Conservation (phyloP, 2,797 vertebrate genomes). For the Enteromius thamalakanensis region DNA sequence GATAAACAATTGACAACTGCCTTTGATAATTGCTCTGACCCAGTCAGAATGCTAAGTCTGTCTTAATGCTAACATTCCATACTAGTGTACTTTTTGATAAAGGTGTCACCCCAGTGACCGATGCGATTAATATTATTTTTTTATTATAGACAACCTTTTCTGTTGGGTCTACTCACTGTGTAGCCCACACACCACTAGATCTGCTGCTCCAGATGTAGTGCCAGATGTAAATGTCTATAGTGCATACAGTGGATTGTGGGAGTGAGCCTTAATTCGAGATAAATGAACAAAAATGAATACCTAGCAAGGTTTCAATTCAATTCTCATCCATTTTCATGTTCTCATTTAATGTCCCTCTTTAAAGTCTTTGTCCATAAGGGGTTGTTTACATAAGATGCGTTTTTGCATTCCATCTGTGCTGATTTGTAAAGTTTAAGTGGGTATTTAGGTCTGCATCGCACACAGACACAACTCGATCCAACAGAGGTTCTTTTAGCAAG, state of each 20-base stretch:
- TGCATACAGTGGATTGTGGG: neutral
- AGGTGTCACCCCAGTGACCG: neutral
- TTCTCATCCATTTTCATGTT: neutral
- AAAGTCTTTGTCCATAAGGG: neutral
- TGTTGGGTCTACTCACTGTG: slow-evolving; percentile 6
- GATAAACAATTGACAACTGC: neutral
- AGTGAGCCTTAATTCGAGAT: neutral
- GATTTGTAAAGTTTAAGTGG: neutral
- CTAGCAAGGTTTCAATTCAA: neutral
- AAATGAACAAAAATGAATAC: neutral
- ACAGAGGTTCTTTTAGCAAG: neutral
- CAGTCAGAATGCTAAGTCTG: slow-evolving; percentile 3
- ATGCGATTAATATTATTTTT: neutral
- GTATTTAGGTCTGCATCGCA: neutral
- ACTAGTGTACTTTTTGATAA: neutral
- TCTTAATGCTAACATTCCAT: neutral
- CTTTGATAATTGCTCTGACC: neutral
- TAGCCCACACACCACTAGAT: neutral
- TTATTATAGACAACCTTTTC: neutral
- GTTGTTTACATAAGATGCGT: neutral
- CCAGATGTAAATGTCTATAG: slow-evolving; percentile 8
- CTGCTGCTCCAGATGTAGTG: slow-evolving; percentile 8
- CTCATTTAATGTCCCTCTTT: neutral
- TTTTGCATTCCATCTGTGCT: neutral
- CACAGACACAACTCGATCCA: neutral